Conservation (phyloP, 1,140 invertebrate genomes). For the Berghia stephanieae region DNA sequence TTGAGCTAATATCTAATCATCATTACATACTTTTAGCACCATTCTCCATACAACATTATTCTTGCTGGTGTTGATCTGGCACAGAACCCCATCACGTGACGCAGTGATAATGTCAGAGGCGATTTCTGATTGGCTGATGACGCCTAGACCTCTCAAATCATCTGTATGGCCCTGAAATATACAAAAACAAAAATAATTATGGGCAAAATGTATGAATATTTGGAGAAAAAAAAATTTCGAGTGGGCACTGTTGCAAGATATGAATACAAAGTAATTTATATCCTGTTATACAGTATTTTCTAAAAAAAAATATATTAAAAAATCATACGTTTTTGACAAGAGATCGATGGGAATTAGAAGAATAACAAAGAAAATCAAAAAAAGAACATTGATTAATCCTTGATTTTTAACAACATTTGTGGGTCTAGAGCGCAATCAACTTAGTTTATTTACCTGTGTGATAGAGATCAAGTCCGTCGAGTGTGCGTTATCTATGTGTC, state of each 20-base stretch:
- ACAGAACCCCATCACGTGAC: slow-evolving; percentile 49
- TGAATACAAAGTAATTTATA: neutral
- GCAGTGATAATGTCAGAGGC: slow-evolving; percentile 50
- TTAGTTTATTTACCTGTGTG: neutral
- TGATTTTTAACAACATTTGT: no score
- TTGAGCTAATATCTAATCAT: slow-evolving; percentile 13
- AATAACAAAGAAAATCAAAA: no score
- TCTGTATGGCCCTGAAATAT: slow-evolving; percentile 50
- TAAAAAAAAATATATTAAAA: no score
- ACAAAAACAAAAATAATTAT: slow-evolving; percentile 18
- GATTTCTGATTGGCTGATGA: slow-evolving; percentile 29
- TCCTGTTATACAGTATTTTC: no score
- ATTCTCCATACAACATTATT: slow-evolving; percentile 51
- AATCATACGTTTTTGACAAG: no score
- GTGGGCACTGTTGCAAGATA: neutral
- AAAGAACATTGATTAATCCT: no score
- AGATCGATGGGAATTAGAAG: no score
- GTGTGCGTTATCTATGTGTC: neutral
- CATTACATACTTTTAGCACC: slow-evolving; percentile 45
- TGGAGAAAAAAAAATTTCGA: neutral
- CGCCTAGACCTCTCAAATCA: slow-evolving; percentile 42
- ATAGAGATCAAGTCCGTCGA: neutral
- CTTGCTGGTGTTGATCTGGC: slow-evolving; percentile 44
- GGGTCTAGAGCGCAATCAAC: no score
- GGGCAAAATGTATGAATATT: slow-evolving; percentile 13